These are phyloP conservation scores for Sinocyclocheilus grahami DNA, from an alignment of 2,113 vertebrate genomes.

Conservation along the genomic window DNA sequence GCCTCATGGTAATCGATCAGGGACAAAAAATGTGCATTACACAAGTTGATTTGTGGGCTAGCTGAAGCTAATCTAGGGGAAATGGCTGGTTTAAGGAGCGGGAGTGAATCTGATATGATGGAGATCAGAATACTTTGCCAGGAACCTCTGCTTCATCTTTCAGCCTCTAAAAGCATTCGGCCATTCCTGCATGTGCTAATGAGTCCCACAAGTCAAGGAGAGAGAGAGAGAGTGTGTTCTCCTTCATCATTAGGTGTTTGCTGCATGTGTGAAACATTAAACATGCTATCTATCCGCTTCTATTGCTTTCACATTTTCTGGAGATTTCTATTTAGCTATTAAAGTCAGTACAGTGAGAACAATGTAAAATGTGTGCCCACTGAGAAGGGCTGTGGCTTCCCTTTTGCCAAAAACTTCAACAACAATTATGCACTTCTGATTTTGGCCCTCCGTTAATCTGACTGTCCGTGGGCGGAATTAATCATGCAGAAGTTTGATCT, in stretches of 20 bases:
- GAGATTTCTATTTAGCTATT: not conserved
- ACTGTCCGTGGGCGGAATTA: no score
- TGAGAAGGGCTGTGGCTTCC: not conserved
- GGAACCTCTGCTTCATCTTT: conserved; percentile 34
- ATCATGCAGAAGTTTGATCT: no score
- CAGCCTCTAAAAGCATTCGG: conserved; percentile 54
- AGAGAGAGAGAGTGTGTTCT: not conserved
- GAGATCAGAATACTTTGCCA: conserved; percentile 34
- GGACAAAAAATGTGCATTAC: conserved; percentile 53
- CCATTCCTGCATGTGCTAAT: conserved; percentile 50
- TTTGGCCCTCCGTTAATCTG: no score
- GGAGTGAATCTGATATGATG: conserved; percentile 55
- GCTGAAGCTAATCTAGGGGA: conserved; percentile 52
- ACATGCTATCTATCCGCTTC: conserved; percentile 46
- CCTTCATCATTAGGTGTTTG: conserved; percentile 20
- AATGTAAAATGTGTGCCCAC: not conserved
- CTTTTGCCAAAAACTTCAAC: no score
- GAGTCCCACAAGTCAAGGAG: conserved; percentile 47
- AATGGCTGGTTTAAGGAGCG: conserved; percentile 50
- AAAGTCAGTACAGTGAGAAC: not conserved
- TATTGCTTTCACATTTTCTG: conserved; percentile 51
- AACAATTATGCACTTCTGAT: no score
- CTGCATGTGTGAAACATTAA: conserved; percentile 22
- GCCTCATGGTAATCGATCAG: conserved; percentile 43
- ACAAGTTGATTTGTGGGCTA: conserved; percentile 43